Evolutionary conservation across 2,888 invertebrate species (phyloP), one percentile per base, ranked within the genome.

Genomic region (Barypeithes pellucidus): DNA sequence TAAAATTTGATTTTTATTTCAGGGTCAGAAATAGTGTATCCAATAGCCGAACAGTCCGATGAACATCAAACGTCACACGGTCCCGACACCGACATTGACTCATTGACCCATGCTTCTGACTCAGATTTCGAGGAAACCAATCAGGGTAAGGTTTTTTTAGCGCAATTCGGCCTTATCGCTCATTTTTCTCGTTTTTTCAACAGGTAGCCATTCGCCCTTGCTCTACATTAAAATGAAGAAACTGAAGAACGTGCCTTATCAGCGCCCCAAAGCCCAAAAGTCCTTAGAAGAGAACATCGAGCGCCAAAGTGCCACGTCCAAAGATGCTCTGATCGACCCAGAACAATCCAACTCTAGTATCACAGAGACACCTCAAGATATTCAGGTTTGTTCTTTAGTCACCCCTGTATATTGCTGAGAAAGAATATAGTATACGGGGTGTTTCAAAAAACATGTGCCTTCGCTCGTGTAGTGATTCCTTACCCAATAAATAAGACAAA

Each of bases 41-140:
- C 95, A 3, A 95, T 95, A 79, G 94, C 93, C 0, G 95, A 95
- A 86, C 94, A 94, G 83, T 92, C 93, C 0, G 95, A 94, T 81
- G 94, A 95, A 84, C 92, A 91, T 87, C 91, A 91, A 82, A 90
- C 90, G 9, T 90, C 90, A 0, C 90, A 91, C 78, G 86, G 86
- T 3, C 90, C 90, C 50, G 90, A 90, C 80, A 90, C 90, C 0
- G 90, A 91, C 80, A 80, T 90, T 73, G 86, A 86, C 78, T 90
- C 90, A 0, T 75, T 86, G 39, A 88, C 88, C 54, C 89, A 89
- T 20, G 89, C 89, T 78, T 91, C 91, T 22, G 90, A 90, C 78
- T 90, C 89, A 73, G 93, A 93, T 82, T 91, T 90, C 8, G 91
- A 91, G 72, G 91, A 82, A 47, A 91, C 91, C 81, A 92, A 92